Evolutionary conservation across 2,888 invertebrate species (phyloP).

Genomic region (Nephrotoma guestfalica): DNA sequence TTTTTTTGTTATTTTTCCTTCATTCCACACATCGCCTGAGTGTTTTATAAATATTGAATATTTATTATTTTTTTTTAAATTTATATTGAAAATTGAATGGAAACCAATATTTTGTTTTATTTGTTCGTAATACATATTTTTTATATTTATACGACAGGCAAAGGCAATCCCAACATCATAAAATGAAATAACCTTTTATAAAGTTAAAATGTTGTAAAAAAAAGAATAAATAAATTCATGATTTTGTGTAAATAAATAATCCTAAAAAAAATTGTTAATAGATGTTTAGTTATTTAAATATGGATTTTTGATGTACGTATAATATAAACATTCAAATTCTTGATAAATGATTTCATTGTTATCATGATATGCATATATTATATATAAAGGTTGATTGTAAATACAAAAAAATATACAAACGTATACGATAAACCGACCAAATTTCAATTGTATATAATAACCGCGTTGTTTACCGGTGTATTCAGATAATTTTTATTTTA

Average conservation of each 20-base stretch:
- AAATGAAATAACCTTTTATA: background rate
- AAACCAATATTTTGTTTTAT: background rate
- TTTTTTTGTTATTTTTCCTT: background rate
- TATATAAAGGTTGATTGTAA: background rate
- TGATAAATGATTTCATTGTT: background rate
- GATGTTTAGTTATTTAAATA: background rate
- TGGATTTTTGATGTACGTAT: background rate
- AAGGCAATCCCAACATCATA: background rate
- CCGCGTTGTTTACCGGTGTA: background rate
- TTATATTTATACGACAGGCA: background rate
- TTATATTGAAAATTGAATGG: background rate
- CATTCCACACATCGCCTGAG: background rate
- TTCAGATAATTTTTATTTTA: background rate
- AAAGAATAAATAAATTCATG: background rate
- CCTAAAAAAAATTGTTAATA: background rate
- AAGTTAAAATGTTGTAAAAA: background rate
- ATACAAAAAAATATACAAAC: background rate
- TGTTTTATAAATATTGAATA: background rate
- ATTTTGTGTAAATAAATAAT: background rate
- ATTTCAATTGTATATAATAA: background rate
- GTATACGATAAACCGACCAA: background rate
- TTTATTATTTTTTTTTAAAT: background rate
- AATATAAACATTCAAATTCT: background rate
- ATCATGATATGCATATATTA: background rate
- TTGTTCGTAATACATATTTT: background rate